Evolutionary conservation across 2,797 vertebrate genomes (phyloP).

Genomic region (Menidia menidia): DNA sequence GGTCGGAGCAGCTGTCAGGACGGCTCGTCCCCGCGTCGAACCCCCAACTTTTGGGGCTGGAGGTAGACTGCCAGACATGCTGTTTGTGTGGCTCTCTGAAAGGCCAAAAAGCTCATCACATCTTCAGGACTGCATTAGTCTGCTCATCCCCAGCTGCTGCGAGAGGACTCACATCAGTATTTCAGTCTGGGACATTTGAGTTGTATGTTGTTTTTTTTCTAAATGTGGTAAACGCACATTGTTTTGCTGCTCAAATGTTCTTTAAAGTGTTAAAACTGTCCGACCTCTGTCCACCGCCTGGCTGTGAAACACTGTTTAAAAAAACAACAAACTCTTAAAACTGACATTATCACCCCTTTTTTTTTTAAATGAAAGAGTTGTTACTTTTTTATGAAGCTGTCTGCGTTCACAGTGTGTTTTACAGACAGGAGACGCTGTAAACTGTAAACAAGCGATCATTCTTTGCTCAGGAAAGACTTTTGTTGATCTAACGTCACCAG

Average conservation of each 20-base stretch:
- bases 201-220: not conserved
- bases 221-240: not conserved
- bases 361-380: not conserved
- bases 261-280: not conserved
- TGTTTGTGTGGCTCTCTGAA: constrained; percentile 62
- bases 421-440: not conserved
- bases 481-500: not conserved
- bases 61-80: constrained; percentile 88
- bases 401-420: not conserved
- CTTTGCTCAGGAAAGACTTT: constrained; percentile 27
- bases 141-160: constrained; percentile 23
- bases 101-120: constrained; percentile 65
- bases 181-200: not conserved
- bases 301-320: not conserved
- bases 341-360: not conserved
- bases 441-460: not conserved
- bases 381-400: not conserved
- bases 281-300: not conserved
- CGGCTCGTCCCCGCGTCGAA: constrained; percentile 94
- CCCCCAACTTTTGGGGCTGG: constrained; percentile 91
- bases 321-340: not conserved
- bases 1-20: constrained; percentile 96
- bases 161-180: constrained; percentile 50
- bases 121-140: constrained; percentile 25
- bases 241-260: constrained; percentile 1